Evolutionary conservation across 2,797 vertebrate genomes (phyloP).

Genomic region (Psittacula derbiana): DNA sequence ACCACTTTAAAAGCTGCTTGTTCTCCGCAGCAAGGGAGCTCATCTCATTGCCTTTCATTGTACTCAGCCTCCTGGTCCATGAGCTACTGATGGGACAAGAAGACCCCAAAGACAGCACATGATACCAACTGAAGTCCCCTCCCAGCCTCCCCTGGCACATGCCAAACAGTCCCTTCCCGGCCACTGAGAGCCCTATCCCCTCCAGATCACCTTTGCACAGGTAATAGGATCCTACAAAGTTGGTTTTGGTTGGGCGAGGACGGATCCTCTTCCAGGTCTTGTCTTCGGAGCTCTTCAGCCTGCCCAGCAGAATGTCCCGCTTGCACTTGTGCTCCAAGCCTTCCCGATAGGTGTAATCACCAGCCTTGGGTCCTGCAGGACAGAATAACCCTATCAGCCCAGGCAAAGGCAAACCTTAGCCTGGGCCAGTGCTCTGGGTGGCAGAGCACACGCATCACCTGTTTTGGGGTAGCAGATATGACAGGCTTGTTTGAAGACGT

Average conservation of each 20-base stretch:
- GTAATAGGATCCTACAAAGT: conserved; percentile 95
- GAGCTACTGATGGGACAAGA: not conserved
- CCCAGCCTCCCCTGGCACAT: not conserved
- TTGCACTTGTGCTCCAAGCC: conserved; percentile 96
- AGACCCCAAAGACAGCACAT: not conserved
- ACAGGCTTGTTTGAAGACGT: conserved; percentile 95
- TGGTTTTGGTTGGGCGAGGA: conserved; percentile 91
- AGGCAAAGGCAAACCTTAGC: not conserved
- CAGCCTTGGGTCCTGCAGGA: conserved; percentile 86
- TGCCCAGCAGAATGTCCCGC: conserved; percentile 89
- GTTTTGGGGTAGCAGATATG: conserved; percentile 95
- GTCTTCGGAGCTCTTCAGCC: conserved; percentile 87
- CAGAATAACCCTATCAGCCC: not conserved
- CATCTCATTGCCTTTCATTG: not conserved
- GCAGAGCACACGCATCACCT: conserved; percentile 77
- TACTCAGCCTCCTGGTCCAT: not conserved
- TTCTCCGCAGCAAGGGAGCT: not conserved
- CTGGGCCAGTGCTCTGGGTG: not conserved
- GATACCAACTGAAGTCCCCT: not conserved
- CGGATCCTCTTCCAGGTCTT: conserved; percentile 95
- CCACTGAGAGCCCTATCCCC: not conserved
- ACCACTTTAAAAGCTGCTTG: not conserved
- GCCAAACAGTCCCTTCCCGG: not conserved
- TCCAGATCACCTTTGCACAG: conserved; percentile 91
- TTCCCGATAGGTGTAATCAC: conserved; percentile 94